Evolutionary conservation across 2,888 invertebrate species (phyloP), one percentile per base, ranked within the genome.

Genomic region (Colostygia pectinataria): DNA sequence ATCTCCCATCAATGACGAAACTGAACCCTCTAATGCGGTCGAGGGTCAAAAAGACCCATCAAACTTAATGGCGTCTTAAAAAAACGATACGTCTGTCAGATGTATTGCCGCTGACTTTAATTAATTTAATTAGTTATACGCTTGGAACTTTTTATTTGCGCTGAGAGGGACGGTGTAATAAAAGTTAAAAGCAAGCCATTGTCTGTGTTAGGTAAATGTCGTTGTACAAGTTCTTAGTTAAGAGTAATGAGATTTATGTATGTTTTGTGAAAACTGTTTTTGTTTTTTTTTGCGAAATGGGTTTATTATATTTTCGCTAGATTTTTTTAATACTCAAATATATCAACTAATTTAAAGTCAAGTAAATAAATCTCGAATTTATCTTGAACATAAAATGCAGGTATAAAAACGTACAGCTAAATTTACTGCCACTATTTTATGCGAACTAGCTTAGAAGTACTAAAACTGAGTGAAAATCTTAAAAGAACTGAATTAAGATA

Each of bases 41-140:
- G 33, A 52, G 59, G 55, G 48, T 55, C 57, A 54, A 61, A 65
- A 57, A 57, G 45, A 58, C 61, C 47, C 58, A 71, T 75, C 69
- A 74, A 66, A 66, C 59, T 53, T 58, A 57, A 65, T 67, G 66
- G 66, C 66, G 59, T 69, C 74, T 75, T 70, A 67, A 71, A 77
- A 71, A 71, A 63, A 20, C 33, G 33, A 70, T 67, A 65, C 65
- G 68, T 61, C 63, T 64, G 65, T 68, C 68, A 65, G 50, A 50
- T 39, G 55, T 48, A 68, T 54, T 61, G 61, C 36, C 65, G 71
- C 59, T 63, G 59, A 59, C 59, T 76, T 70, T 81, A 78, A 82
- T 82, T 80, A 76, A 79, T 70, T 79, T 76, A 72, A 74, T 72
- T 70, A 72, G 63, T 40, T 44, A 40, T 51, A 51, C 41, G 45